phyloP scores from a whole-genome alignment of 2,888 invertebrate genomes.

The Lottia gigantea region DNA sequence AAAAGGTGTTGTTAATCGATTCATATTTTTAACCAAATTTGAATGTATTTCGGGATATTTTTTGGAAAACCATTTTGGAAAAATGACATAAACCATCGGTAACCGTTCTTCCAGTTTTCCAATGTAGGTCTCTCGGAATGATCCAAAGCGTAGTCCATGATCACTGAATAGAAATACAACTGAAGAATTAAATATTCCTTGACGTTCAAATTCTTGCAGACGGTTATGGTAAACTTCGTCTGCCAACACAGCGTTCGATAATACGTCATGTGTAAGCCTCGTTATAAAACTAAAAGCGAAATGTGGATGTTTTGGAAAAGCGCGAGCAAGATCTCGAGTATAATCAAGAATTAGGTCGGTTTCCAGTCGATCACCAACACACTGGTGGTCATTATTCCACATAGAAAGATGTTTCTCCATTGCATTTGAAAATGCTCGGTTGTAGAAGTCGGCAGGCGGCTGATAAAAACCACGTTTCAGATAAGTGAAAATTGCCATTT shows the following conservation, averaged over 20 bases:
- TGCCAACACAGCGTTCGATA: constrained; percentile 82
- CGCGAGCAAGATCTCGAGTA: constrained; percentile 71
- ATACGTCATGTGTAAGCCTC: constrained; percentile 84
- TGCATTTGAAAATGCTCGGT: constrained; percentile 79
- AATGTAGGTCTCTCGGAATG: constrained; percentile 84
- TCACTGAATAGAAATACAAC: constrained; percentile 77
- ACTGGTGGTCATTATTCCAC: constrained; percentile 67
- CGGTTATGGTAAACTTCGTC: constrained; percentile 77
- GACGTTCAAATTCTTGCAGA: constrained; percentile 70
- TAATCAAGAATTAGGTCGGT: constrained; percentile 79
- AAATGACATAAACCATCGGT: constrained; percentile 80
- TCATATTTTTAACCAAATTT: constrained; percentile 77
- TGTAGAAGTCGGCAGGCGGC: constrained; percentile 88
- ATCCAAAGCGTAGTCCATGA: constrained; percentile 90
- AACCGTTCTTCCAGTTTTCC: constrained; percentile 83
- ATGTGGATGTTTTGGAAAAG: constrained; percentile 74
- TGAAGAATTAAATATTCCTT: constrained; percentile 53
- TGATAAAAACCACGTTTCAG: constrained; percentile 78
- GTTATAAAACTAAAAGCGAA: constrained; percentile 89
- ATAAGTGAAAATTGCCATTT: constrained; percentile 85
- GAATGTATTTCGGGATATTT: constrained; percentile 75
- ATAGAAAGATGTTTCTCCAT: constrained; percentile 58
- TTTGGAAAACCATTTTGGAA: constrained; percentile 80
- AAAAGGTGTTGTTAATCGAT: constrained; percentile 82
- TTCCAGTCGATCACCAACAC: constrained; percentile 78